phyloP scores from a whole-genome alignment of 2,797 vertebrate species.

The Phrynocephalus guinanensis region DNA sequence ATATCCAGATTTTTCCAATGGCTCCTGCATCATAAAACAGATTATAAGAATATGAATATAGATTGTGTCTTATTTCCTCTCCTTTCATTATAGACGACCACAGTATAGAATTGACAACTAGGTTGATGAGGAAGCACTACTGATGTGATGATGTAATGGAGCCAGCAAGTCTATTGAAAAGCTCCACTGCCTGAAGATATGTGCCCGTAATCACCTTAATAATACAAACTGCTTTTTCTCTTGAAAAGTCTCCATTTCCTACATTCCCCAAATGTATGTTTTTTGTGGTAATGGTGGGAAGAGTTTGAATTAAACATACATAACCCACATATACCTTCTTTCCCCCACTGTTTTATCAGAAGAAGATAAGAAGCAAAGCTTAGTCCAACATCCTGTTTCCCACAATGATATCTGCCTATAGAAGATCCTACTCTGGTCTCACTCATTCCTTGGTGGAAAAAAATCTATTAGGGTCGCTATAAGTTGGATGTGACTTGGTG shows the following conservation, averaged over 20 bases:
- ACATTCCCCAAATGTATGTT: neutral
- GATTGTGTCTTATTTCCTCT: neutral
- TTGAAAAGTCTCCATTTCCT: neutral
- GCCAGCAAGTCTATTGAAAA: neutral
- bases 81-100: neutral
- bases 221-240: neutral
- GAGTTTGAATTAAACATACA: neutral
- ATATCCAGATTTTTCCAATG: slow-evolving; percentile 97
- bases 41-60: slow-evolving; percentile 33
- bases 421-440: too few species aligned
- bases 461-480: too few species aligned
- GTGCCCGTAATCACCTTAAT: neutral
- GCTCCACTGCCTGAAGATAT: neutral
- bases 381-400: too few species aligned
- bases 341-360: neutral
- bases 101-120: slow-evolving; percentile 16
- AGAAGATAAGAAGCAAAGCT: neutral
- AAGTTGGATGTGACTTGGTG: too few species aligned
- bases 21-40: slow-evolving; percentile 83
- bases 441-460: too few species aligned
- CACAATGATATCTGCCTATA: too few species aligned
- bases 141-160: neutral
- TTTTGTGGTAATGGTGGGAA: neutral
- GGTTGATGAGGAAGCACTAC: neutral
- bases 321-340: neutral